These are phyloP conservation scores for Enteromius paludinosus DNA, from an alignment of 2,797 vertebrate genomes.

Conservation along the genomic window DNA sequence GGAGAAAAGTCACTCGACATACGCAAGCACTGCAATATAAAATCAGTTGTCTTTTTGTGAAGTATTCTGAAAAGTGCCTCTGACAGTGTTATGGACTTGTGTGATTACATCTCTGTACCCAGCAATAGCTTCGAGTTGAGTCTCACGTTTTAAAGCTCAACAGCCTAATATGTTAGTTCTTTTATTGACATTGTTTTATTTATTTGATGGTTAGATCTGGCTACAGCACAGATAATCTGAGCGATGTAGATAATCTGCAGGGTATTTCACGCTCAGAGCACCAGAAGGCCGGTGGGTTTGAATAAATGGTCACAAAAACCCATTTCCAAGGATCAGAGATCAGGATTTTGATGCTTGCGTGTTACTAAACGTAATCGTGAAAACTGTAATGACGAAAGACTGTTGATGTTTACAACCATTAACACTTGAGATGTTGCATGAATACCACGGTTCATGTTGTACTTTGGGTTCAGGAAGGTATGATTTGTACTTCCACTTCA, in stretches of 20 bases:
- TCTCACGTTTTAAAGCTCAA: slow-evolving; percentile 10
- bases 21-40: neutral
- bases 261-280: slow-evolving; percentile 18
- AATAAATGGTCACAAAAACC: slow-evolving; percentile 9
- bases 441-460: slow-evolving; percentile 24
- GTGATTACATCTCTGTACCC: slow-evolving; percentile 14
- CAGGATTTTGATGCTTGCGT: slow-evolving; percentile 11
- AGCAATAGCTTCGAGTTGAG: slow-evolving; percentile 49
- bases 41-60: neutral
- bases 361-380: neutral
- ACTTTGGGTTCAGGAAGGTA: neutral
- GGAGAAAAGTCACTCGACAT: neutral
- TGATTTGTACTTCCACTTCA: slow-evolving; percentile 20
- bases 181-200: slow-evolving; percentile 55
- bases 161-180: slow-evolving; percentile 9
- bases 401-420: slow-evolving; percentile 33
- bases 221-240: slow-evolving; percentile 42
- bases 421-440: slow-evolving; percentile 33
- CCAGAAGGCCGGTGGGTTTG: slow-evolving; percentile 3
- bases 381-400: slow-evolving; percentile 7
- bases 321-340: slow-evolving; percentile 21
- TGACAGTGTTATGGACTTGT: slow-evolving; percentile 14
- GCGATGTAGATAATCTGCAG: slow-evolving; percentile 43
- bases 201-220: slow-evolving; percentile 28
- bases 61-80: slow-evolving; percentile 36